These are phyloP conservation scores for Psylliodes chrysocephalus DNA, from an alignment of 2,888 invertebrate species.

Conservation along the genomic window DNA sequence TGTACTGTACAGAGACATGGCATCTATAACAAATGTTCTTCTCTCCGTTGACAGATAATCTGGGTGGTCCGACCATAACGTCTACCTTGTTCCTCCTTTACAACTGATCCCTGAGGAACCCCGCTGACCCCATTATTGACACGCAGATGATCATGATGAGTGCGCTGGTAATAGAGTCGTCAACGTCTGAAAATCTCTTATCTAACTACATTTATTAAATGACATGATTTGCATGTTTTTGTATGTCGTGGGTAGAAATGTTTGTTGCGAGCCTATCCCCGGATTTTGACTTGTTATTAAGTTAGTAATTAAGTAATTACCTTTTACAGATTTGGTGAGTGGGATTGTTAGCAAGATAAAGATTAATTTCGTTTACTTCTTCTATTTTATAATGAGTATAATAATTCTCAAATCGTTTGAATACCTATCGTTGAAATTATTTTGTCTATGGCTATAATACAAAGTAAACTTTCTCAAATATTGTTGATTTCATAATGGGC, in stretches of 20 bases:
- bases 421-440: too few species aligned
- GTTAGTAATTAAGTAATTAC: neutral
- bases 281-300: neutral
- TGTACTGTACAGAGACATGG: constrained; percentile 34
- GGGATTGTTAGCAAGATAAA: neutral
- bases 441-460: too few species aligned
- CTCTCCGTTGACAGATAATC: constrained; percentile 41
- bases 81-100: constrained; percentile 40
- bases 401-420: too few species aligned
- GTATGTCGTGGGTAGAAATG: constrained; percentile 16
- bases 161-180: constrained; percentile 49
- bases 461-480: too few species aligned
- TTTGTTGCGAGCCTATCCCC: neutral
- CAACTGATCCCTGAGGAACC: constrained; percentile 30
- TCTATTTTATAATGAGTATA: too few species aligned
- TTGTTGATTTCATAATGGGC: too few species aligned
- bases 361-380: too few species aligned
- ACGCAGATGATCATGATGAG: constrained; percentile 43
- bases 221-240: constrained; percentile 49
- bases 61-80: constrained; percentile 47
- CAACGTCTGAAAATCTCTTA: constrained; percentile 45
- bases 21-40: constrained; percentile 43
- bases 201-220: constrained; percentile 49
- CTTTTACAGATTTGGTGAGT: neutral
- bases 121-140: constrained; percentile 43